Evolutionary conservation across 2,113 vertebrate species (phyloP).

Genomic region (Aegotheles bennettii): DNA sequence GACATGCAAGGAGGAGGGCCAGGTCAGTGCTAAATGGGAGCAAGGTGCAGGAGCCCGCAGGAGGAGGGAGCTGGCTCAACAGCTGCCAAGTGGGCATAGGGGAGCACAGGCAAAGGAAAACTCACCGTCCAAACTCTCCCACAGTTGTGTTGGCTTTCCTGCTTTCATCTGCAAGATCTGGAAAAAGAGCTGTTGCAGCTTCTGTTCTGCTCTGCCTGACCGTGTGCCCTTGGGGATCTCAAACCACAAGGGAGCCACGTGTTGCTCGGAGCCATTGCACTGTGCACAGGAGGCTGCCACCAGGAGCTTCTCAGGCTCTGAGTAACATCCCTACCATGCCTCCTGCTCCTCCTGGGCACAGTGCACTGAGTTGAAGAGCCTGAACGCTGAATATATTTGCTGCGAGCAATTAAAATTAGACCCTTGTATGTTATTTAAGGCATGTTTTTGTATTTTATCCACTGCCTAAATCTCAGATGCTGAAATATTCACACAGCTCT

Average conservation of each 20-base stretch:
- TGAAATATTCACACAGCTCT: constrained; percentile 26
- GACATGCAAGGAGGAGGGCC: neutral
- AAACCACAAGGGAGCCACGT: neutral
- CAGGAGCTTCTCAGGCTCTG: neutral
- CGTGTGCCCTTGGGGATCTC: neutral
- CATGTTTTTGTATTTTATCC: constrained; percentile 22
- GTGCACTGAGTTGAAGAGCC: neutral
- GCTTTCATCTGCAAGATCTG: neutral
- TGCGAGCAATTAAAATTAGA: constrained; percentile 22
- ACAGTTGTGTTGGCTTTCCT: neutral
- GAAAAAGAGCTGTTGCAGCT: neutral
- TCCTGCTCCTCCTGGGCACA: neutral
- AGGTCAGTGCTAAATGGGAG: neutral
- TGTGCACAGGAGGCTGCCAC: neutral
- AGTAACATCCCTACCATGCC: neutral
- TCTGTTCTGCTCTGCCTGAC: neutral
- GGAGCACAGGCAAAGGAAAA: neutral
- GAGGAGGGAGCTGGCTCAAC: neutral
- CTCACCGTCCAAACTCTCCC: neutral
- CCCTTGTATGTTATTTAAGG: constrained; percentile 8
- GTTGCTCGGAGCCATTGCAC: neutral
- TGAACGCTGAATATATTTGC: neutral
- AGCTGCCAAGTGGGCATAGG: neutral
- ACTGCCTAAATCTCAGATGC: neutral
- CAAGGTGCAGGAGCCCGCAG: neutral